Conservation (phyloP, 2,113 vertebrate species). For the Larimichthys polyactis region DNA sequence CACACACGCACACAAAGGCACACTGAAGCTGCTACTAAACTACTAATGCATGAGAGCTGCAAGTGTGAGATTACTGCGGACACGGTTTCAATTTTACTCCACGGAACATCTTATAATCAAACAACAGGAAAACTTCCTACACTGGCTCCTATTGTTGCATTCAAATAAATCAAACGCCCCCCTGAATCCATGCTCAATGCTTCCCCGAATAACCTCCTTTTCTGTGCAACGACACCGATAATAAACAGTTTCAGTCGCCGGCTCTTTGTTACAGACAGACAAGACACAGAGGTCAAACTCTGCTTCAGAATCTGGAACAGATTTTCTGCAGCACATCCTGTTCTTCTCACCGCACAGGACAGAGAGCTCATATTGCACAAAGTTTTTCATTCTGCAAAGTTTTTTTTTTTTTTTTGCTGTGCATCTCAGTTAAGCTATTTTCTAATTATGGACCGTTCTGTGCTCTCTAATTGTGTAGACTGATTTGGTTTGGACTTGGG, state of each 20-base stretch:
- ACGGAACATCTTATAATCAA: not conserved
- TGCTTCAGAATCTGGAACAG: conserved; percentile 1
- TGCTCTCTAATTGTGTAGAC: conserved; percentile 31
- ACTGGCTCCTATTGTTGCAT: not conserved
- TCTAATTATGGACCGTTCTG: conserved; percentile 40
- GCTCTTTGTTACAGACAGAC: conserved; percentile 13
- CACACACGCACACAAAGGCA: conserved; percentile 6
- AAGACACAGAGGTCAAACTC: conserved; percentile 11
- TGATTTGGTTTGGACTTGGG: conserved; percentile 25
- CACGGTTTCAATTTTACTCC: not conserved
- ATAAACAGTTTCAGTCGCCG: not conserved
- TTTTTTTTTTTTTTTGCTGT: conserved; percentile 1
- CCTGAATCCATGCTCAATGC: not conserved
- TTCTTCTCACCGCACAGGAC: not conserved
- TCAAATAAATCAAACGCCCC: not conserved
- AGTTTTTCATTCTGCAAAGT: not conserved
- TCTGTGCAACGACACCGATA: not conserved
- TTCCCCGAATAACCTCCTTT: not conserved
- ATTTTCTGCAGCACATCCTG: not conserved
- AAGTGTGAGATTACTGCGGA: conserved; percentile 8
- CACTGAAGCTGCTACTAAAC: no score
- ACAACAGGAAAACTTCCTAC: not conserved
- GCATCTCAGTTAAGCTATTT: conserved; percentile 39
- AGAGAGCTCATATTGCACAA: not conserved
- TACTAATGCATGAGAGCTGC: not conserved